Base-by-base conservation (phyloP, 2,888 invertebrate genomes). In the Bugulina stolonifera region DNA sequence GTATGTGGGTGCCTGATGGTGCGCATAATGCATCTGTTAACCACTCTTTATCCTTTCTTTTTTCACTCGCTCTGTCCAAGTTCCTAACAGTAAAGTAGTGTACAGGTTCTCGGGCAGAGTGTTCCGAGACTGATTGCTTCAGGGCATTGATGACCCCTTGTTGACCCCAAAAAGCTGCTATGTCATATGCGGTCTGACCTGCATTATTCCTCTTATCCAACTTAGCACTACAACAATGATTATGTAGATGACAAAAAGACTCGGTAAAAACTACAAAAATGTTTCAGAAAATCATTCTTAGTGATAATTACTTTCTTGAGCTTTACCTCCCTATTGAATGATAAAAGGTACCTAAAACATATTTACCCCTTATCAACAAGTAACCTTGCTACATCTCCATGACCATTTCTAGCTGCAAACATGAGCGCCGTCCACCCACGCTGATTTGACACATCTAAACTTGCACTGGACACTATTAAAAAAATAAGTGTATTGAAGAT, bases 331-430 rank as follows among this genome's bases (percentile, higher is more conserved):
- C n/a, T n/a, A n/a, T n/a, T n/a, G n/a, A n/a, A n/a, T n/a, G n/a
- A n/a, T n/a, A n/a, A n/a, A n/a, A n/a, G n/a, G n/a, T n/a, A n/a
- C n/a, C n/a, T n/a, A n/a, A n/a, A n/a, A n/a, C n/a, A n/a, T n/a
- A 5, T 69, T 75, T 75, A 83, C 83, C 82, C 81, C 73, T 79
- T 76, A 32, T 80, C 79, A 14, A 83, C 74, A 23, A 83, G 76
- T 54, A 75, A 72, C 64, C 78, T 76, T 27, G 81, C 78, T 27
- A 81, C 75, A 57, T 76, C 71, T 3, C 73, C 57, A 64, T 82
- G 82, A 22, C 83, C 83, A 76, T 82, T 80, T 72, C 82, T 78
- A 1, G 83, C 81, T 35, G 83, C 83, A 77, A 83, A 79, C 83
- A 83, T 83, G 14, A 83, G 75, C 0, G 82, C 81, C 35, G 82